Evolutionary conservation across 2,888 invertebrate species (phyloP).

Genomic region (Lepetodrilus schrolli): DNA sequence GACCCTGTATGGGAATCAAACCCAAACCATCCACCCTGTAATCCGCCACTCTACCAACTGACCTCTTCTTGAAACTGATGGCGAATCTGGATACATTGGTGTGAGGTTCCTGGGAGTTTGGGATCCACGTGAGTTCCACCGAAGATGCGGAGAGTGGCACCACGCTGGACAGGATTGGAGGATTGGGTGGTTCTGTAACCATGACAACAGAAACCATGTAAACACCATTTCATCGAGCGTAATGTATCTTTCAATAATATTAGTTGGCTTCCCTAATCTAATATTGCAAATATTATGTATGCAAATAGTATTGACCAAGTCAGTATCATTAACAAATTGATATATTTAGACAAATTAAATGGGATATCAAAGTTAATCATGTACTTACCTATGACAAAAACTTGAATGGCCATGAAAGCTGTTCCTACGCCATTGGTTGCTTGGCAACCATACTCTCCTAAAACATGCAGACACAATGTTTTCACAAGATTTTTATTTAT

Average conservation of each 20-base stretch:
- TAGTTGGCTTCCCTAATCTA: too few species aligned
- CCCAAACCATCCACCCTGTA: too few species aligned
- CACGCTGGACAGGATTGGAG: conserved; percentile 54
- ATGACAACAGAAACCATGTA: too few species aligned
- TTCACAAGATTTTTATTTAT: too few species aligned
- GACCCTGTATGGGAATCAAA: too few species aligned
- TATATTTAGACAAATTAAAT: background rate
- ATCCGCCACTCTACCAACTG: too few species aligned
- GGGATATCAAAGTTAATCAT: too few species aligned
- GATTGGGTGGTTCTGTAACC: conserved; percentile 60
- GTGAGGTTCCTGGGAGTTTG: conserved; percentile 46
- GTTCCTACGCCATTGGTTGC: conserved; percentile 51
- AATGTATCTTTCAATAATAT: too few species aligned
- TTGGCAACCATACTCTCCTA: conserved; percentile 58
- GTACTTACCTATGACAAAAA: conserved; percentile 62
- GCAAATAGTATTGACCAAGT: too few species aligned
- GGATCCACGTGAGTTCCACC: conserved; percentile 61
- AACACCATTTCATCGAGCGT: background rate
- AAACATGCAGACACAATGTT: conserved; percentile 1
- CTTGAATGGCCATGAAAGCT: conserved; percentile 42
- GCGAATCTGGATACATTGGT: conserved; percentile 48
- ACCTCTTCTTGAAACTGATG: conserved; percentile 51
- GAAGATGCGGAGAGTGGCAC: conserved; percentile 58
- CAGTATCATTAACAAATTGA: too few species aligned
- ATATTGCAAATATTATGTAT: too few species aligned